phyloP scores from a whole-genome alignment of 2,888 invertebrate species.

The Aphrophora alni region DNA sequence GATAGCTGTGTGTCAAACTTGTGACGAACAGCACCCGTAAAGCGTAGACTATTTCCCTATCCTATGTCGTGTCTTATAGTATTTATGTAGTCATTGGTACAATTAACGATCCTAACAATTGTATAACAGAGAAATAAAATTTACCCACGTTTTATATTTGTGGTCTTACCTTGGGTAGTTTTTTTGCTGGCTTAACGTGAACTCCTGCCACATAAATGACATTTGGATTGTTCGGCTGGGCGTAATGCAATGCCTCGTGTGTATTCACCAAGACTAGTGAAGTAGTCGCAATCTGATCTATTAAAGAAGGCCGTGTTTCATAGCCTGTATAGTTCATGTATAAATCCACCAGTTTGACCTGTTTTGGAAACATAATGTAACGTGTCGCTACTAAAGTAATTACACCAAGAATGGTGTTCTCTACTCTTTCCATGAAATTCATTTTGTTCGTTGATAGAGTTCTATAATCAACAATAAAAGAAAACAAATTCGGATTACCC shows the following conservation, averaged over 20 bases:
- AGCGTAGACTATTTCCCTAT: no score
- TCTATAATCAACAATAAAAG: background rate
- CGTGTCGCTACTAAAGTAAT: conserved; percentile 54
- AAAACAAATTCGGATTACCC: background rate
- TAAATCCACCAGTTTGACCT: conserved; percentile 24
- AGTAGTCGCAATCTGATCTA: conserved; percentile 58
- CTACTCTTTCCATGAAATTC: conserved; percentile 58
- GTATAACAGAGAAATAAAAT: no score
- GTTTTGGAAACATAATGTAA: background rate
- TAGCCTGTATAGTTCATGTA: conserved; percentile 42
- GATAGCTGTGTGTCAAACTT: no score
- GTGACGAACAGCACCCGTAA: no score
- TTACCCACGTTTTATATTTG: no score
- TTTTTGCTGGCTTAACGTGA: conserved; percentile 57
- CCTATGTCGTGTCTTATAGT: no score
- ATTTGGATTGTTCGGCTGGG: conserved; percentile 63
- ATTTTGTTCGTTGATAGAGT: conserved; percentile 57
- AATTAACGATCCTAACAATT: no score
- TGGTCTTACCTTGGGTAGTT: conserved; percentile 41
- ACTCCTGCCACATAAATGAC: conserved; percentile 70
- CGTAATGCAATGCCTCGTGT: conserved; percentile 54
- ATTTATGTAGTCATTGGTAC: no score
- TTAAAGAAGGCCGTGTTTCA: conserved; percentile 53
- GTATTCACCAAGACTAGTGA: conserved; percentile 61
- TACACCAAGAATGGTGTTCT: conserved; percentile 58